These are phyloP conservation scores for Tanypteryx hageni DNA, from an alignment of 2,888 invertebrate species.

Conservation along the genomic window DNA sequence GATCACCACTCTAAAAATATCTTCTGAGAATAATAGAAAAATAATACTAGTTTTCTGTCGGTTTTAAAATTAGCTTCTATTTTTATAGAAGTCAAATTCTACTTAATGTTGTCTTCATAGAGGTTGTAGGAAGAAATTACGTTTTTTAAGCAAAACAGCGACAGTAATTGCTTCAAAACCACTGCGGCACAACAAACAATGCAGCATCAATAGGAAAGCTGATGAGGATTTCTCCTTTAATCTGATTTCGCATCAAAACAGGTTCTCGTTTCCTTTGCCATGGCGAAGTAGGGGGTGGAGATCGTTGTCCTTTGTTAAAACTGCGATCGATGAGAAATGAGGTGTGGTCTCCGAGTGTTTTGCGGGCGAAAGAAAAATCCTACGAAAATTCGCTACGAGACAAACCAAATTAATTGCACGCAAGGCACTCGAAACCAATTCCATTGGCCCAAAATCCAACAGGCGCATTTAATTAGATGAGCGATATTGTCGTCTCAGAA, in stretches of 20 bases:
- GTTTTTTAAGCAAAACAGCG: no score
- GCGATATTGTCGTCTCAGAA: background rate
- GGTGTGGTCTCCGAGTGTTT: background rate
- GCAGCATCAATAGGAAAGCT: background rate
- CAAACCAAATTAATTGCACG: background rate
- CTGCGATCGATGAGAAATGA: background rate
- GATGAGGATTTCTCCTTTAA: background rate
- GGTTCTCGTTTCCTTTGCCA: background rate
- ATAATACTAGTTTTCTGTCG: no score
- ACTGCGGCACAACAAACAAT: background rate
- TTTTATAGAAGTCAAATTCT: no score
- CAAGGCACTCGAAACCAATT: background rate
- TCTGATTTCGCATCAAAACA: background rate
- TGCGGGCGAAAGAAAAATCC: background rate
- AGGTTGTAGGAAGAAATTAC: no score
- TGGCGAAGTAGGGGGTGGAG: background rate
- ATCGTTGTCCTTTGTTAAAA: constrained; percentile 12
- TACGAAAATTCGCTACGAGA: background rate
- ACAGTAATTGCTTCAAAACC: background rate
- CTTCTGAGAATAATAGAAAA: no score
- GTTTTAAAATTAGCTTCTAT: no score
- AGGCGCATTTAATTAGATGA: background rate
- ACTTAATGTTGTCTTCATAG: no score
- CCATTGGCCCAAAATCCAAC: background rate
- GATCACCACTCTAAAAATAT: no score